These are phyloP conservation scores for Tetragonula carbonaria DNA, from an alignment of 2,888 invertebrate genomes.

Conservation along the genomic window DNA sequence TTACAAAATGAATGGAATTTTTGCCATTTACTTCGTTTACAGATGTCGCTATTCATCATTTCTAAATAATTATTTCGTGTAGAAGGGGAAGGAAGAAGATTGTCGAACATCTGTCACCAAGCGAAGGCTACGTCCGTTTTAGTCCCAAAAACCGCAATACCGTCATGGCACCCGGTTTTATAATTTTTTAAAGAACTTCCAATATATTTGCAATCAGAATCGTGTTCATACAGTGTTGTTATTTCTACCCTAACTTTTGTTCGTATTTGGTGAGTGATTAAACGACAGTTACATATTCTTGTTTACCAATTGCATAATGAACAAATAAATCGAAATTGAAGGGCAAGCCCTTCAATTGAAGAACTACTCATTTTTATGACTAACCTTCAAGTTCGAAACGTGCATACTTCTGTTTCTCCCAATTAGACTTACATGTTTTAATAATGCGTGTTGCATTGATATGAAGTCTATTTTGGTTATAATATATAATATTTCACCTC, in stretches of 20 bases:
- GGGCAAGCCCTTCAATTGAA: slow-evolving; percentile 64
- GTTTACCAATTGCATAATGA: slow-evolving; percentile 51
- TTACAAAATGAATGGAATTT: too few relatives aligned
- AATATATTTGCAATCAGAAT: slow-evolving; percentile 33
- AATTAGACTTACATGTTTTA: slow-evolving; percentile 6
- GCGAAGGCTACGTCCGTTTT: slow-evolving; percentile 74
- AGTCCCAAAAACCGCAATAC: slow-evolving; percentile 76
- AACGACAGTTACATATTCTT: slow-evolving; percentile 25
- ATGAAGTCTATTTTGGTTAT: slow-evolving; percentile 12
- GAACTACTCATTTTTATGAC: slow-evolving; percentile 9
- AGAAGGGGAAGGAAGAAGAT: slow-evolving; percentile 71
- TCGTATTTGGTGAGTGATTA: slow-evolving; percentile 64
- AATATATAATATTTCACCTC: slow-evolving; percentile 18
- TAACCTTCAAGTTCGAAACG: slow-evolving; percentile 54
- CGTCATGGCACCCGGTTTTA: slow-evolving; percentile 78
- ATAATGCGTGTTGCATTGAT: background rate
- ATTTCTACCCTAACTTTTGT: slow-evolving; percentile 33
- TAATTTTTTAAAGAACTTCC: slow-evolving; percentile 72
- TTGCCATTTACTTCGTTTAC: background rate
- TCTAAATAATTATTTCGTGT: slow-evolving; percentile 60
- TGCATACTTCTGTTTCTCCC: slow-evolving; percentile 13
- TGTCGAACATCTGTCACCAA: slow-evolving; percentile 79
- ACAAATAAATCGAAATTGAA: slow-evolving; percentile 41
- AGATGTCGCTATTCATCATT: slow-evolving; percentile 60
- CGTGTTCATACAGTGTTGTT: slow-evolving; percentile 36